Conservation (phyloP, 2,113 vertebrate genomes). For the Bothrops jararaca region DNA sequence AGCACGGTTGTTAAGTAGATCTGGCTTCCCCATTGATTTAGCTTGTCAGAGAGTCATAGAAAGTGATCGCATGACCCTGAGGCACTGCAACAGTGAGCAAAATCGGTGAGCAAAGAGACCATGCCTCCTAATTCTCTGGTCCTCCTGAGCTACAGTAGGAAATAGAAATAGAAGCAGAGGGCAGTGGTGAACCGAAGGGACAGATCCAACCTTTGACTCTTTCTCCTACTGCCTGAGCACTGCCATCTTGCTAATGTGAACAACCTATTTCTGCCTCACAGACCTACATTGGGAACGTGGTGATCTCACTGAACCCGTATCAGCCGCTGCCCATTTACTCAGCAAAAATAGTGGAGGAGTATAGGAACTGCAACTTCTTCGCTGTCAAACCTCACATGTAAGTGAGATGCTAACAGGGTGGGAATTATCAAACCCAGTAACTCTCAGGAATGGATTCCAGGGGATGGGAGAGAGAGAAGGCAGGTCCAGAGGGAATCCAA, state of each 20-base stretch:
- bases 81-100: neutral
- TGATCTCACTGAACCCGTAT: conserved; percentile 78
- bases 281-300: conserved; percentile 77
- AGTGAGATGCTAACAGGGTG: conserved; percentile 43
- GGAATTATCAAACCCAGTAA: neutral
- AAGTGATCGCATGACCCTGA: neutral
- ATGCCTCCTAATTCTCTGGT: neutral
- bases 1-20: neutral
- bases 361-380: conserved; percentile 70
- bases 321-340: conserved; percentile 72
- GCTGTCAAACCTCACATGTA: conserved; percentile 78
- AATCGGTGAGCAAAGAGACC: neutral
- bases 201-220: neutral
- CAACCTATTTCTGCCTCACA: conserved; percentile 26
- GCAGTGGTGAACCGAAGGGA: neutral
- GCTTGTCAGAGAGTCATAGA: neutral
- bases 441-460: neutral
- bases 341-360: conserved; percentile 67
- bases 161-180: neutral
- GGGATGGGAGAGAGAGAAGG: neutral
- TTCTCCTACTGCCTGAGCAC: neutral
- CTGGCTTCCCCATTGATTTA: neutral
- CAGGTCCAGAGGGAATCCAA: neutral
- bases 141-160: neutral
- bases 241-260: neutral